These are phyloP conservation scores for Drosophila murphyi DNA, from an alignment of 1,140 invertebrate genomes.

Conservation along the genomic window DNA sequence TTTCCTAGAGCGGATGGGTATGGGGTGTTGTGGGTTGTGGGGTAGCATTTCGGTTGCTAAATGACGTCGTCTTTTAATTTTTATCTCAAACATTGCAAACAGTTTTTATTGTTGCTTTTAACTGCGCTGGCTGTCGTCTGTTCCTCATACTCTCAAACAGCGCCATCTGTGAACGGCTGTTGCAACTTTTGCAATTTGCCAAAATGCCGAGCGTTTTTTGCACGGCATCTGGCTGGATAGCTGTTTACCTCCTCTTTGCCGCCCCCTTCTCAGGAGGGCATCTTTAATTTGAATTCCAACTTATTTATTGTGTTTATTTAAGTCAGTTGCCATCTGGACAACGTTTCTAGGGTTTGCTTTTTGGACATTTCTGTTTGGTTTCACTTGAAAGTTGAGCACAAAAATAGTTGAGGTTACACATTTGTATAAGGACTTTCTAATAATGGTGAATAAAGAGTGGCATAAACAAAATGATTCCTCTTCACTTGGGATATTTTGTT, in stretches of 20 bases:
- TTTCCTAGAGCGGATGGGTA: neutral
- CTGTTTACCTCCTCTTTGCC: slow-evolving; percentile 6
- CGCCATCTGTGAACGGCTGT: slow-evolving; percentile 12
- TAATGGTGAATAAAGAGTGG: neutral
- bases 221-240: slow-evolving; percentile 63
- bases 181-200: slow-evolving; percentile 70
- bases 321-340: slow-evolving; percentile 12
- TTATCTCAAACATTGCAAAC: slow-evolving; percentile 83
- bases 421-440: neutral
- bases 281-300: slow-evolving; percentile 74
- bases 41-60: slow-evolving; percentile 48
- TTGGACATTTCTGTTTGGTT: slow-evolving; percentile 20
- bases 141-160: slow-evolving; percentile 30
- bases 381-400: slow-evolving; percentile 14
- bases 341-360: slow-evolving; percentile 6
- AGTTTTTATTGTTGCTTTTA: slow-evolving; percentile 82
- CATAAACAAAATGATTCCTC: neutral
- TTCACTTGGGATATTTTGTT: neutral
- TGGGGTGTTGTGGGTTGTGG: slow-evolving; percentile 18
- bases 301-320: slow-evolving; percentile 58
- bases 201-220: slow-evolving; percentile 60
- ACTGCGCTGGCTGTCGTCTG: slow-evolving; percentile 73
- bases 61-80: slow-evolving; percentile 83
- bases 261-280: neutral
- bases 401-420: slow-evolving; percentile 9